Percentiles rank a stretch among this genome's conserved stretches.
Evolutionary conservation across 2,113 vertebrate genomes (phyloP).

Genomic region (Dasyprocta punctata): DNA sequence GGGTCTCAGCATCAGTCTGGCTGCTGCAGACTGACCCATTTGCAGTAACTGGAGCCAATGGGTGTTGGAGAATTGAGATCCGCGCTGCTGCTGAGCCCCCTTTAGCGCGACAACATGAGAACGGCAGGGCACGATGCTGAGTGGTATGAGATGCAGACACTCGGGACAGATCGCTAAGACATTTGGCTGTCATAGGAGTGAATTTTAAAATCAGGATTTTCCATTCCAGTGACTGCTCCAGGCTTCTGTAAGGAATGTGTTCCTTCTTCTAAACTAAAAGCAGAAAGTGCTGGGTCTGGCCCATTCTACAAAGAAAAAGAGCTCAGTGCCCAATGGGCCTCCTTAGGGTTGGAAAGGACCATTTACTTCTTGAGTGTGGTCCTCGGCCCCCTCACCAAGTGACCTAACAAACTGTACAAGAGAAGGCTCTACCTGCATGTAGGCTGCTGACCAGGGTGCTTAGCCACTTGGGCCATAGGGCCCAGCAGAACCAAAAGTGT

Average conservation of each 20-base stretch:
- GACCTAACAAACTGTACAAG: not conserved
- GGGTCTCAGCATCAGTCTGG: not conserved
- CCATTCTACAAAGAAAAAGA: not conserved
- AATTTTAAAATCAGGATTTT: not conserved
- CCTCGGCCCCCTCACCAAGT: not conserved
- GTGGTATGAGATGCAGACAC: not conserved
- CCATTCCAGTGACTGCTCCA: not conserved
- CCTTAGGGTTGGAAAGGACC: not conserved
- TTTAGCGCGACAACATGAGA: not conserved
- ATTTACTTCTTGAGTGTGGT: not conserved
- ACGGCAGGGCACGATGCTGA: fast-evolving
- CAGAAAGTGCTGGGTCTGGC: not conserved
- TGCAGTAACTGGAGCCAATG: not conserved
- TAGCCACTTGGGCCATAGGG: no score
- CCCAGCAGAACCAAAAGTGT: not conserved
- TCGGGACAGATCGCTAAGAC: not conserved
- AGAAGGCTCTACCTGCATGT: no score
- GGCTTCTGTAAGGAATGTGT: not conserved
- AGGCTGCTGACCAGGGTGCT: not conserved
- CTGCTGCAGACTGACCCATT: not conserved
- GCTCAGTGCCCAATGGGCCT: no score
- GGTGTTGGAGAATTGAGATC: not conserved
- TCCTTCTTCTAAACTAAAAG: not conserved
- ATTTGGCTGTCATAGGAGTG: not conserved
- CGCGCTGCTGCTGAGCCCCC: not conserved